Conservation (phyloP, 2,113 vertebrate genomes). For the Taurulus bubalis region DNA sequence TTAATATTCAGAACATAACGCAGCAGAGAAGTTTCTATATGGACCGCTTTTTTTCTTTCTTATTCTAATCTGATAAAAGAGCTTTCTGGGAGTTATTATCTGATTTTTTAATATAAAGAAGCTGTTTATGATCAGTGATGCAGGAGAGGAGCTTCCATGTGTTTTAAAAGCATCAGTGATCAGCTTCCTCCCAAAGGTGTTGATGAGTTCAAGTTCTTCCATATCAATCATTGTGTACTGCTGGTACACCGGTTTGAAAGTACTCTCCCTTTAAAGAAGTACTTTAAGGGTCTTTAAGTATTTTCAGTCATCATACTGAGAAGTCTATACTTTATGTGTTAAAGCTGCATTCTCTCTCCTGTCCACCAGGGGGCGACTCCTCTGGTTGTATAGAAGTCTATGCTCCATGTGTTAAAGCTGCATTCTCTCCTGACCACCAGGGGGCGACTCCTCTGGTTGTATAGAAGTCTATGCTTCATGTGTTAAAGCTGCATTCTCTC, state of each 20-base stretch:
- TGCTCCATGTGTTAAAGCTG: too few species aligned
- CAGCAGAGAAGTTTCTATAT: not conserved
- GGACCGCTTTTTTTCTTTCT: not conserved
- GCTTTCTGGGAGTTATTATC: constrained; percentile 57
- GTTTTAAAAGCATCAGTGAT: not conserved
- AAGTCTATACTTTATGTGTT: too few species aligned
- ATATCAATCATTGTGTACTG: not conserved
- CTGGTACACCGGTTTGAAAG: not conserved
- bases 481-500: too few species aligned
- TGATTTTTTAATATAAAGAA: constrained; percentile 53
- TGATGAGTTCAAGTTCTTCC: not conserved
- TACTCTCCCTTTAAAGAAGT: not conserved
- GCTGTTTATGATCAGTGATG: constrained; percentile 4
- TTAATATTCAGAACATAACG: constrained; percentile 50
- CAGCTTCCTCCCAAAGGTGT: not conserved
- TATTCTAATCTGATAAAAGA: constrained; percentile 22
- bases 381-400: not conserved
- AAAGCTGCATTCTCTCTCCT: too few species aligned
- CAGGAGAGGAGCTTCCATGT: not conserved
- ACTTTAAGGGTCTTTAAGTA: not conserved
- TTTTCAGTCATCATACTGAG: too few species aligned
- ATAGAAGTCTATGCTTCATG: too few species aligned
- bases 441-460: too few species aligned
- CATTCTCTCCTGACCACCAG: too few species aligned
- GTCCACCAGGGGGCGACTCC: not conserved